Conservation (phyloP, 2,797 vertebrate genomes). For the Kryptopterus vitreolus region DNA sequence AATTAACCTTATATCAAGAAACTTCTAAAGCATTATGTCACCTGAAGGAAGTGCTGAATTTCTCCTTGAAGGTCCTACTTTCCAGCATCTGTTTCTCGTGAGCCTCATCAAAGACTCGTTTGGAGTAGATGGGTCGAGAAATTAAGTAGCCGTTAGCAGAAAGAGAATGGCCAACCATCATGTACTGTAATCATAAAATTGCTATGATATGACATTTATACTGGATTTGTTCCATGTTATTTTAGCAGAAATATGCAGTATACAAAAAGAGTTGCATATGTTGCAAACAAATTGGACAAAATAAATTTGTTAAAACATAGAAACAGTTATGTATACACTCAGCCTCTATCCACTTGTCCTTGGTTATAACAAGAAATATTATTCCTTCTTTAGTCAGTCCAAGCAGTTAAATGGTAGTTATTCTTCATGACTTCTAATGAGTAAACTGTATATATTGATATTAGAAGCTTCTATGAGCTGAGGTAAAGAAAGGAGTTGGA, state of each 20-base stretch:
- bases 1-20: neutral
- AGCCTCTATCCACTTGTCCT: slow-evolving; percentile 20
- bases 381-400: slow-evolving; percentile 2
- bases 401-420: slow-evolving; percentile 24
- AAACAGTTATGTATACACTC: neutral
- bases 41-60: slow-evolving; percentile 20
- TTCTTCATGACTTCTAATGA: slow-evolving; percentile 29
- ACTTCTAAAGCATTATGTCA: neutral
- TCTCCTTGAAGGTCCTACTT: slow-evolving; percentile 31
- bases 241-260: neutral
- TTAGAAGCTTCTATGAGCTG: slow-evolving; percentile 41
- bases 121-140: slow-evolving; percentile 39
- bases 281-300: neutral
- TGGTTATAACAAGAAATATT: neutral
- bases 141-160: slow-evolving; percentile 30
- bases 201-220: no score
- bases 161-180: slow-evolving; percentile 7
- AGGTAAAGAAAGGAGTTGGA: neutral
- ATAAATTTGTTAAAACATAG: neutral
- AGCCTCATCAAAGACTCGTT: slow-evolving; percentile 29
- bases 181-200: slow-evolving; percentile 1
- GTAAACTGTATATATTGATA: slow-evolving; percentile 41
- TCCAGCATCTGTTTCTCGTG: slow-evolving; percentile 25
- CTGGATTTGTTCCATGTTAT: no score
- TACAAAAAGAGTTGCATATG: neutral